Conservation (phyloP, 2,113 vertebrate genomes). For the Columba janthina region DNA sequence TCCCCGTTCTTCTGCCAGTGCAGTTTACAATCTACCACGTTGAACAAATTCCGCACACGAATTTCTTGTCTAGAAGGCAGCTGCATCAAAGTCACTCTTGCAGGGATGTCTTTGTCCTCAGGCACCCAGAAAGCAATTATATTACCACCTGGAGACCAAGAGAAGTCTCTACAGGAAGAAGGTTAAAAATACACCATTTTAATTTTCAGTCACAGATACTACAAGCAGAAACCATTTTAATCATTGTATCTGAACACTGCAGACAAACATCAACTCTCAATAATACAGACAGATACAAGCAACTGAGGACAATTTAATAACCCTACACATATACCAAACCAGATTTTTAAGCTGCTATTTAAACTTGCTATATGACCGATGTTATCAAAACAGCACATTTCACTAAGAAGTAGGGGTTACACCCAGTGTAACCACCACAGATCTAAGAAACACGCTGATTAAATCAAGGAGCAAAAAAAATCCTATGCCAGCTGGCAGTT, state of each 20-base stretch:
- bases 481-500: background rate
- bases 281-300: background rate
- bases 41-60: conserved; percentile 94
- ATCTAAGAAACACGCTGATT: background rate
- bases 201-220: background rate
- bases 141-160: conserved; percentile 98
- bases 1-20: conserved; percentile 99
- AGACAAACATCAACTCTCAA: background rate
- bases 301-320: background rate
- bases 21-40: conserved; percentile 96
- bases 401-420: background rate
- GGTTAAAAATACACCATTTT: background rate
- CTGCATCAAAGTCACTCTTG: conserved; percentile 97
- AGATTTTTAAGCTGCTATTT: background rate
- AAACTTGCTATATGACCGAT: accelerated
- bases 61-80: conserved; percentile 95
- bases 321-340: background rate
- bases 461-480: background rate
- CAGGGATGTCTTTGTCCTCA: conserved; percentile 98
- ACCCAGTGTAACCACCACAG: background rate
- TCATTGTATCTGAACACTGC: background rate
- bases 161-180: conserved; percentile 87
- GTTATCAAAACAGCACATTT: background rate
- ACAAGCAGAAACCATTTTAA: background rate
- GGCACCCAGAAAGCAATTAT: conserved; percentile 99